phyloP scores from a whole-genome alignment of 2,888 invertebrate species.

The Plemyria rubiginata region DNA sequence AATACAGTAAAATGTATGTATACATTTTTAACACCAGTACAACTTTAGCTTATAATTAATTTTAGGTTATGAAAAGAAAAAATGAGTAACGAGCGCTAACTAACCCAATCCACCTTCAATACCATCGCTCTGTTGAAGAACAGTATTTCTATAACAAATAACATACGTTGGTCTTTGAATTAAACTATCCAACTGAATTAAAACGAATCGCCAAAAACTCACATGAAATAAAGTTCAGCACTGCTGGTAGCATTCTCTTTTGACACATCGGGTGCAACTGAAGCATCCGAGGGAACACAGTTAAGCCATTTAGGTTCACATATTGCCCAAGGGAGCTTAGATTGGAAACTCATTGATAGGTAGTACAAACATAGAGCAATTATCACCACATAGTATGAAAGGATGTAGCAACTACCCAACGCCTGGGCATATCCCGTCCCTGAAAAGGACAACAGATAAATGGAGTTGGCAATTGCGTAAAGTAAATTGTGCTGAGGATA shows the following conservation, averaged over 20 bases:
- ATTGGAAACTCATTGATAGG: conserved; percentile 88
- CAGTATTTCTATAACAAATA: conserved; percentile 61
- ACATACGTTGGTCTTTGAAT: background rate
- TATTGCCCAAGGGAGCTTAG: conserved; percentile 89
- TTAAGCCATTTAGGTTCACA: conserved; percentile 86
- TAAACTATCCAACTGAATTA: too few species aligned
- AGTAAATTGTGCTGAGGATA: background rate
- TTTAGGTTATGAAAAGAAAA: background rate
- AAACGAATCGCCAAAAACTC: conserved; percentile 48
- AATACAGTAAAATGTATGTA: too few species aligned
- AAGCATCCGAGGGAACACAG: conserved; percentile 70
- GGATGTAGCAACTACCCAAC: conserved; percentile 86
- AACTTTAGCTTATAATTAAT: too few species aligned
- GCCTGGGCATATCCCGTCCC: conserved; percentile 89
- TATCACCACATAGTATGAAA: conserved; percentile 91
- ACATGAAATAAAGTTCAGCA: conserved; percentile 86
- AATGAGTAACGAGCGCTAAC: conserved; percentile 24
- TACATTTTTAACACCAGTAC: too few species aligned
- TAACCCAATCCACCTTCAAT: conserved; percentile 74
- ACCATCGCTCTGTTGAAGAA: conserved; percentile 70
- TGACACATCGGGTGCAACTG: conserved; percentile 42
- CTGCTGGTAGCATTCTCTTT: conserved; percentile 72
- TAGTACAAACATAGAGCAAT: conserved; percentile 91
- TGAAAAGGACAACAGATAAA: conserved; percentile 46
- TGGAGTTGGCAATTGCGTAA: background rate